Conservation (phyloP, 2,888 invertebrate species). For the Amiota communis region DNA sequence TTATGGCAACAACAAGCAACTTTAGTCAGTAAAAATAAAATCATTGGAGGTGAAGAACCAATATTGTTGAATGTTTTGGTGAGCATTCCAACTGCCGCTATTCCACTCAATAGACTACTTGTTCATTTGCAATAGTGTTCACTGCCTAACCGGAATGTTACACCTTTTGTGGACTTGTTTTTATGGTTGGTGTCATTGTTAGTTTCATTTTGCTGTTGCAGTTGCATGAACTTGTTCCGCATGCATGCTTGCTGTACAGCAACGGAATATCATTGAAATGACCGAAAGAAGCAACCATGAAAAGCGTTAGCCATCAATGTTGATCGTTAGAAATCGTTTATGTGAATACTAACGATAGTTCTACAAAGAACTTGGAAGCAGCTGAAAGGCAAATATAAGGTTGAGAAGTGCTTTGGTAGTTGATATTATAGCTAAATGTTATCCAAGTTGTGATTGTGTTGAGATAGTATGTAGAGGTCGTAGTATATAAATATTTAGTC, state of each 20-base stretch:
- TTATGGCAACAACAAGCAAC: conserved; percentile 65
- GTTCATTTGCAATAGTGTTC: background rate
- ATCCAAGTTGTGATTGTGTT: conserved; percentile 40
- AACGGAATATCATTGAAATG: conserved; percentile 48
- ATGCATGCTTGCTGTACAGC: conserved; percentile 49
- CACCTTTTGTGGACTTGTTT: conserved; percentile 43
- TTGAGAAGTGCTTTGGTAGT: no score
- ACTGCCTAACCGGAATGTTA: conserved; percentile 38
- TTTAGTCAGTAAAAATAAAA: conserved; percentile 45
- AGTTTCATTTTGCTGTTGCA: conserved; percentile 36
- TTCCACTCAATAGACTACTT: background rate
- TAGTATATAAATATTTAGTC: conserved; percentile 59
- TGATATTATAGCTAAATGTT: background rate
- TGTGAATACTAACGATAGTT: no score
- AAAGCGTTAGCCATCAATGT: conserved; percentile 9
- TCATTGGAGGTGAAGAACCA: no score
- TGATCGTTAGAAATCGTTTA: conserved; percentile 45
- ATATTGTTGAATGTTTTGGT: background rate
- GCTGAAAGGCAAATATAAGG: no score
- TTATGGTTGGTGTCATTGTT: conserved; percentile 11
- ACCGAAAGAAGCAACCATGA: conserved; percentile 18
- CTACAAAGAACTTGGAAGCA: no score
- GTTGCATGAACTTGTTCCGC: conserved; percentile 68
- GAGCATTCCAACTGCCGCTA: conserved; percentile 6
- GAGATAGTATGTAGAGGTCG: conserved; percentile 68